These are phyloP conservation scores for Yponomeuta cagnagella DNA, from an alignment of 2,888 invertebrate genomes.

Conservation along the genomic window DNA sequence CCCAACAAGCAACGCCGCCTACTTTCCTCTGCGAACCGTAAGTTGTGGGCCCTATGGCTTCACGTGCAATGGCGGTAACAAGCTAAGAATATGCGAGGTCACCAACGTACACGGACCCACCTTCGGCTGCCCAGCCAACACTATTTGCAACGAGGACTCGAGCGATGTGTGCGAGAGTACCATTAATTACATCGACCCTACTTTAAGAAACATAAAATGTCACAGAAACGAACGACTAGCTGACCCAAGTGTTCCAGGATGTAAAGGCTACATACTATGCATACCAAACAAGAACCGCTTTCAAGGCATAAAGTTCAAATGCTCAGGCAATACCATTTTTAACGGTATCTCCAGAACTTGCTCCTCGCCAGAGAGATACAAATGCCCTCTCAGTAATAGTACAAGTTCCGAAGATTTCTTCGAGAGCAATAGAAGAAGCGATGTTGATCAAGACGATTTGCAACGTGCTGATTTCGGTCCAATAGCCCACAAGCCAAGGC, in stretches of 20 bases:
- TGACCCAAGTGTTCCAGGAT: slow-evolving; percentile 57
- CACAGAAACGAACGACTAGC: slow-evolving; percentile 58
- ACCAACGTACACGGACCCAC: slow-evolving; percentile 48
- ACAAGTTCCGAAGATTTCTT: slow-evolving; percentile 36
- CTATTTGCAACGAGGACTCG: slow-evolving; percentile 62
- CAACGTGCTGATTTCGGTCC: slow-evolving; percentile 21
- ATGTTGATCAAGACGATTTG: slow-evolving; percentile 25
- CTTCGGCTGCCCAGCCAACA: slow-evolving; percentile 56
- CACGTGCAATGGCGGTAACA: slow-evolving; percentile 48
- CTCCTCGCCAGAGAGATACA: slow-evolving; percentile 54
- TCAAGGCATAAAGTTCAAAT: slow-evolving; percentile 65
- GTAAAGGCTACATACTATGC: slow-evolving; percentile 67
- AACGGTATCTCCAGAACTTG: slow-evolving; percentile 59
- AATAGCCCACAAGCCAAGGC: slow-evolving; percentile 26
- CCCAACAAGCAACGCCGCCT: neutral
- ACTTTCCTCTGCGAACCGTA: neutral
- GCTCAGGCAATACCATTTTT: slow-evolving; percentile 60
- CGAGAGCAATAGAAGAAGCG: slow-evolving; percentile 35
- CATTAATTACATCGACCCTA: slow-evolving; percentile 52
- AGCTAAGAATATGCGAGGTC: slow-evolving; percentile 54
- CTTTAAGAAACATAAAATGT: slow-evolving; percentile 46
- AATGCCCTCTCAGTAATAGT: slow-evolving; percentile 45
- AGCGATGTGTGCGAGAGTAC: slow-evolving; percentile 57
- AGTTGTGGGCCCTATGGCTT: slow-evolving; percentile 60
- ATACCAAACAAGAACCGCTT: slow-evolving; percentile 60